Evolutionary conservation across 2,113 vertebrate genomes (phyloP).

Genomic region (Saguinus midas): DNA sequence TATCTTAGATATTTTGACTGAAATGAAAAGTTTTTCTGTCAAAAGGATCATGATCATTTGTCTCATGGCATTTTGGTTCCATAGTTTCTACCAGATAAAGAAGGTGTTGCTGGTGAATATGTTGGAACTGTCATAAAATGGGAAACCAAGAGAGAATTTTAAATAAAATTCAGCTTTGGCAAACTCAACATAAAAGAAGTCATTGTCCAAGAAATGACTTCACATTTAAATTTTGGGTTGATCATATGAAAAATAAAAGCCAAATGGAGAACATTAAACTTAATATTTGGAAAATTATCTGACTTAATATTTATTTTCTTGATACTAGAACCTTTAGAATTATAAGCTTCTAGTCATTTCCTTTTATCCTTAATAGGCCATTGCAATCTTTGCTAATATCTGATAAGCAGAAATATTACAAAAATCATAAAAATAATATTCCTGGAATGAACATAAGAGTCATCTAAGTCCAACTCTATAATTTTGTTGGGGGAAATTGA

Average conservation of each 20-base stretch:
- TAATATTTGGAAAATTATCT: slow-evolving; percentile 12
- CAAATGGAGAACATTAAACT: neutral
- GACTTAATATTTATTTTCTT: neutral
- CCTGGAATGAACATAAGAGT: neutral
- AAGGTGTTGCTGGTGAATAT: neutral
- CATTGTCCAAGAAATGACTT: slow-evolving; percentile 32
- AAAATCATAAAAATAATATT: neutral
- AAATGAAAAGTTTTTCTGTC: neutral
- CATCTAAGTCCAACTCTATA: neutral
- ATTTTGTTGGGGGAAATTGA: slow-evolving; percentile 4
- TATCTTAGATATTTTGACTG: neutral
- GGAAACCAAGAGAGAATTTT: neutral
- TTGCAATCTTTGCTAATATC: neutral
- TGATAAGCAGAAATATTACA: neutral
- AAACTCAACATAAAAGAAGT: neutral
- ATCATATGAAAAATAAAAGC: neutral
- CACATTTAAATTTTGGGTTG: neutral
- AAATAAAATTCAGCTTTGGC: slow-evolving; percentile 43
- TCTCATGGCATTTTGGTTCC: neutral
- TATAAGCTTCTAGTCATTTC: neutral
- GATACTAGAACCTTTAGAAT: neutral
- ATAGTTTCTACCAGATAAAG: neutral
- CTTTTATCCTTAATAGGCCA: neutral
- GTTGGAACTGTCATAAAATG: slow-evolving; percentile 35
- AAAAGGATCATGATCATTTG: neutral